Base-by-base conservation (phyloP, 2,888 invertebrate species). In the Chrysotoxum bicinctum region DNA sequence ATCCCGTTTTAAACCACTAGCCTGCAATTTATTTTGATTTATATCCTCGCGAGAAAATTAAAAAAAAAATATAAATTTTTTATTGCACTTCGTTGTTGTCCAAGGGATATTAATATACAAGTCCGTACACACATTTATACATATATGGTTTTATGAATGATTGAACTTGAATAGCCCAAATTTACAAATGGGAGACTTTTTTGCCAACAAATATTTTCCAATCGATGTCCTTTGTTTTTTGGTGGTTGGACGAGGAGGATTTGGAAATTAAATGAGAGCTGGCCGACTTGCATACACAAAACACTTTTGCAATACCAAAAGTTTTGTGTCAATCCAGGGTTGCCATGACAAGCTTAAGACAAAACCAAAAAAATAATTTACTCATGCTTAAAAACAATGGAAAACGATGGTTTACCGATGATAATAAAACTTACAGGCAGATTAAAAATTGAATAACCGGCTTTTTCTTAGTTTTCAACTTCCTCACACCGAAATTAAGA, bases 221-320 rank as follows among this genome's bases (percentile, higher is more conserved):
- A 68, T 76, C 37, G 26, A 58, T 76, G 58, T n/a, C 35, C 45
- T 69, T 72, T 50, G 6, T 45, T 26, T 0, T n/a, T 19, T 35
- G 35, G 8, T 26, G 40, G n/a, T 23, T 35, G 19, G 35, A 1
- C 35, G 40, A 21, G 2, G 64, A 56, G 56, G 56, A 58, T 56
- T 70, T 40, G n/a, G 16, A n/a, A 60, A 40, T 58, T 23, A n/a
- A 70, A 81, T 70, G 69, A 80, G 75, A 23, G 56, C 74, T 64
- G 50, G 56, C 62, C 54, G 69, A 62, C 6, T 21, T 35, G 12
- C n/a, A n/a, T 12, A 48, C 45, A 68, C 9, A 37, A 12, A 68
- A 68, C 5, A 68, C n/a, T 37, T 32, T 56, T 32, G 1, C 23
- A 52, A 26, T 26, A 7, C 2, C 23, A n/a, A 21, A 23, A 2